Percentiles rank a stretch among this genome's conserved stretches.
Conservation (phyloP, 2,888 invertebrate genomes). For the Latrodectus elegans region DNA sequence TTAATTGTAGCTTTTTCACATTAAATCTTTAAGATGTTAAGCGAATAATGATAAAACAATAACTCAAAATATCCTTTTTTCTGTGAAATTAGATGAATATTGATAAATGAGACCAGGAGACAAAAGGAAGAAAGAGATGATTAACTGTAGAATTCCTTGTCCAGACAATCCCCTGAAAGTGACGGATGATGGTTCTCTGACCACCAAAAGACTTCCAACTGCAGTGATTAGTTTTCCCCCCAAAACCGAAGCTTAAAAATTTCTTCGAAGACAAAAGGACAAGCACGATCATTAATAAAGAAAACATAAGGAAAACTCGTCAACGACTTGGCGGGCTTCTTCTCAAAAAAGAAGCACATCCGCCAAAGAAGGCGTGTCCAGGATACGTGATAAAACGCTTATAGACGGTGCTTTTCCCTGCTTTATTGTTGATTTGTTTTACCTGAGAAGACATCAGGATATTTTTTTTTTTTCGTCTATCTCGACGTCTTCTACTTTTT, state of each 20-base stretch:
- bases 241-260: conserved; percentile 8
- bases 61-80: too few species aligned
- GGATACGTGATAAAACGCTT: conserved; percentile 51
- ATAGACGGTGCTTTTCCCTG: conserved; percentile 13
- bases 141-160: not conserved
- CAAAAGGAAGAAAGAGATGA: not conserved
- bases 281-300: conserved; percentile 29
- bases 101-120: too few species aligned
- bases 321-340: conserved; percentile 21
- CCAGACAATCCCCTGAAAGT: conserved; percentile 4
- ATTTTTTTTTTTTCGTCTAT: conserved; percentile 21
- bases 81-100: too few species aligned
- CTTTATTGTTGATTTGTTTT: conserved; percentile 53
- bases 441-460: conserved; percentile 34
- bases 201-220: conserved; percentile 27
- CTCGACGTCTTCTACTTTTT: conserved; percentile 18
- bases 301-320: conserved; percentile 11
- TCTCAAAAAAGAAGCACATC: conserved; percentile 28
- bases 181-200: conserved; percentile 33
- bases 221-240: conserved; percentile 21
- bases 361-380: conserved; percentile 26
- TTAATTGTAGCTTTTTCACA: too few species aligned
- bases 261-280: conserved; percentile 38
- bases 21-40: too few species aligned
- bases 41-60: too few species aligned